Conservation (phyloP, 1,140 invertebrate genomes). For the Lordiphosa mommai region DNA sequence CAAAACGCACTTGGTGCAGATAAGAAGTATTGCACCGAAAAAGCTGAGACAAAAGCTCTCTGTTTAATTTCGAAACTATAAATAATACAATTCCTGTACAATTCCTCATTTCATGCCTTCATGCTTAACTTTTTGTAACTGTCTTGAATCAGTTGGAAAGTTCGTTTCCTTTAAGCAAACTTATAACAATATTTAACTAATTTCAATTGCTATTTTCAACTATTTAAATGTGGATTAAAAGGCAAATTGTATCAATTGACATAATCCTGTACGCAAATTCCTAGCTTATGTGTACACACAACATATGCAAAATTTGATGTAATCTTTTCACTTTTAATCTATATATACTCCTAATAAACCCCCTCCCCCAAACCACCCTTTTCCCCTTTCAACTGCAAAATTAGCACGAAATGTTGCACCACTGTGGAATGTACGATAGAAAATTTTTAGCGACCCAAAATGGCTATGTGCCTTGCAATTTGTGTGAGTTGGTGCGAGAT, state of each 20-base stretch:
- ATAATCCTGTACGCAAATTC: not conserved
- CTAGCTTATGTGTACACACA: constrained; percentile 39
- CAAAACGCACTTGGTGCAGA: too few species aligned
- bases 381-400: not conserved
- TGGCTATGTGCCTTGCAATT: not conserved
- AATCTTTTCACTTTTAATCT: not conserved
- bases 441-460: constrained; percentile 8
- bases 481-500: constrained; percentile 7
- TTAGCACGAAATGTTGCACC: constrained; percentile 25
- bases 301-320: constrained; percentile 4
- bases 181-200: too few species aligned
- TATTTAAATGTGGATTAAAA: too few species aligned
- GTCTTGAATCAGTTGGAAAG: too few species aligned
- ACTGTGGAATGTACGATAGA: not conserved
- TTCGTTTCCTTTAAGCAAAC: too few species aligned
- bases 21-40: too few species aligned
- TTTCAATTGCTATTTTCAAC: too few species aligned
- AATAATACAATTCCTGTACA: too few species aligned
- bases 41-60: too few species aligned
- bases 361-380: not conserved
- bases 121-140: too few species aligned
- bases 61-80: too few species aligned
- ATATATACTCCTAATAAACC: not conserved
- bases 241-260: not conserved
- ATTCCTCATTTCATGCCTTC: too few species aligned